A percentile compares a stretch with the other conserved stretches of the same genome.
phyloP scores from a whole-genome alignment of 2,113 vertebrate species.

The Corythoichthys intestinalis region DNA sequence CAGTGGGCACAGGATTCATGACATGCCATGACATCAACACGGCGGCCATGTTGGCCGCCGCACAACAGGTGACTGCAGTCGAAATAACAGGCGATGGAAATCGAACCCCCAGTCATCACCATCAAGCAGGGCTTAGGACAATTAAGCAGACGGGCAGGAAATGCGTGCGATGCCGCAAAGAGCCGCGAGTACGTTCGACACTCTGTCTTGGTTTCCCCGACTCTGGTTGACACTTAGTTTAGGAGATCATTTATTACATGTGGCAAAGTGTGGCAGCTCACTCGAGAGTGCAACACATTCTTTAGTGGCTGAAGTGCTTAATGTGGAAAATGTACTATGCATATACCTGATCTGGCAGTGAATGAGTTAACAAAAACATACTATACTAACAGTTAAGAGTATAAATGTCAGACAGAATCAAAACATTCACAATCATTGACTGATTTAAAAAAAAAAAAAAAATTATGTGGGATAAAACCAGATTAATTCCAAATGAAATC shows the following conservation, averaged over 20 bases:
- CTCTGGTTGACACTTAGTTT: conserved; percentile 1
- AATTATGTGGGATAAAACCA: too few species aligned
- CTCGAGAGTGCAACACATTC: background rate
- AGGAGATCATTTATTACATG: conserved; percentile 3
- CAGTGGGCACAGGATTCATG: conserved; percentile 23
- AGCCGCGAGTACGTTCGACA: conserved; percentile 3
- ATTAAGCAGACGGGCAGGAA: conserved; percentile 29
- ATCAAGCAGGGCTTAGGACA: conserved; percentile 18
- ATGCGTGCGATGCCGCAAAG: conserved; percentile 20
- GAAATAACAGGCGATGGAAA: conserved; percentile 43
- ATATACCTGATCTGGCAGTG: too few species aligned
- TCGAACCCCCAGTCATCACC: conserved; percentile 30
- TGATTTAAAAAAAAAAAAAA: too few species aligned
- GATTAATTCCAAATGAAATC: too few species aligned
- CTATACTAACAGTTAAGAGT: too few species aligned
- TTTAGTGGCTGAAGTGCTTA: conserved; percentile 23
- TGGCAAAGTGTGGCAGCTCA: conserved; percentile 7
- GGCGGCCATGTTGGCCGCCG: conserved; percentile 24
- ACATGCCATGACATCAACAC: conserved; percentile 48
- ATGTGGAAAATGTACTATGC: conserved; percentile 48
- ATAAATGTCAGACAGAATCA: too few species aligned
- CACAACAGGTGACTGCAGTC: conserved; percentile 51
- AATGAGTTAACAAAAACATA: too few species aligned
- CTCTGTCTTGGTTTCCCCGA: background rate
- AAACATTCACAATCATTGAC: too few species aligned